A percentile compares a stretch with the other conserved stretches of the same genome.
These are phyloP conservation scores for Cosmia trapezina DNA, from an alignment of 2,888 invertebrate genomes.

Conservation along the genomic window DNA sequence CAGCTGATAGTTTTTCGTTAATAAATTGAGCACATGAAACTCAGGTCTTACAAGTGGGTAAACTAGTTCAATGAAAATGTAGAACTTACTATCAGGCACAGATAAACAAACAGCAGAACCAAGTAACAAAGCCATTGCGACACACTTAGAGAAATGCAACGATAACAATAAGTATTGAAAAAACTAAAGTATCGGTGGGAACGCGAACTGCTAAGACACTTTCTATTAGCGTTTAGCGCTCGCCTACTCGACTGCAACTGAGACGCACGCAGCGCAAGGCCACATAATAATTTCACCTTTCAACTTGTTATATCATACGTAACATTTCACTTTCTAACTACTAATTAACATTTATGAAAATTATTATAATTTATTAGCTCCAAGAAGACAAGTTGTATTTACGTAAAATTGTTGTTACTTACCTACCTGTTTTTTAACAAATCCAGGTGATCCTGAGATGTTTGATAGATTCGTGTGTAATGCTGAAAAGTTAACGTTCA, in stretches of 20 bases:
- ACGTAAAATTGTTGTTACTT: slow-evolving; percentile 29
- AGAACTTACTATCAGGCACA: slow-evolving; percentile 78
- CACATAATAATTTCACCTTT: slow-evolving; percentile 84
- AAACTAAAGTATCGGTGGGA: slow-evolving; percentile 36
- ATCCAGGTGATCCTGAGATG: slow-evolving; percentile 8
- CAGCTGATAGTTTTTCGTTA: slow-evolving; percentile 40
- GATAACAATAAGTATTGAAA: slow-evolving; percentile 40
- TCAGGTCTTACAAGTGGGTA: slow-evolving; percentile 15
- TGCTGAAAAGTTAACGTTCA: not conserved
- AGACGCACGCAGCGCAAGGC: slow-evolving; percentile 66
- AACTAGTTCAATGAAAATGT: slow-evolving; percentile 29
- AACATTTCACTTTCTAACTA: slow-evolving; percentile 79
- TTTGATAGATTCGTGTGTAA: not conserved
- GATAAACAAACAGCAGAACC: slow-evolving; percentile 81
- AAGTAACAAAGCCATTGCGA: slow-evolving; percentile 76
- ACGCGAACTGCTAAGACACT: slow-evolving; percentile 64
- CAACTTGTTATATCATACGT: slow-evolving; percentile 83
- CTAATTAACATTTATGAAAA: slow-evolving; percentile 56
- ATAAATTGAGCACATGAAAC: slow-evolving; percentile 20
- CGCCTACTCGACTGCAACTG: slow-evolving; percentile 59
- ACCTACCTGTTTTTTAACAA: slow-evolving; percentile 45
- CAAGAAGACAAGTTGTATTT: slow-evolving; percentile 22
- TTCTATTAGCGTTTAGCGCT: slow-evolving; percentile 69
- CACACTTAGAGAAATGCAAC: slow-evolving; percentile 50
- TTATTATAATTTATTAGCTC: slow-evolving; percentile 29